Percentiles rank a stretch among this genome's conserved stretches.
phyloP scores from a whole-genome alignment of 2,888 invertebrate genomes.

The Xanthia togata region DNA sequence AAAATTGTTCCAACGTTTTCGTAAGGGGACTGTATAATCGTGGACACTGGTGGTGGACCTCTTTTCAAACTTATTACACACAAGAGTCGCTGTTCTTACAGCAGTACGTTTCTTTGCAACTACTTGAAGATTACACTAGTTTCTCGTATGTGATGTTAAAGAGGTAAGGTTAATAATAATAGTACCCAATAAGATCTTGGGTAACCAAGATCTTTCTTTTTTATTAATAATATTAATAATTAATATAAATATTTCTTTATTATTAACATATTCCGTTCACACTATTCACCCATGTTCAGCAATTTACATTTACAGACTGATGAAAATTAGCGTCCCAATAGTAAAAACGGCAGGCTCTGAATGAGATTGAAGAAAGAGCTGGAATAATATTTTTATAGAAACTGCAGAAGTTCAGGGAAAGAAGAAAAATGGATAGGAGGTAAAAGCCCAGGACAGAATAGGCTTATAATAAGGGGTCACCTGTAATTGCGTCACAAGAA shows the following conservation, averaged over 20 bases:
- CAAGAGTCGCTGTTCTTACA: not conserved
- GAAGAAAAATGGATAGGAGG: not conserved
- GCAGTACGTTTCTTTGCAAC: not conserved
- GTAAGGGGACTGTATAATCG: not conserved
- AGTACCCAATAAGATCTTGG: not conserved
- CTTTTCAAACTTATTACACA: too few relatives aligned
- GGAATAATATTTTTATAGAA: not conserved
- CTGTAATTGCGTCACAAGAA: not conserved
- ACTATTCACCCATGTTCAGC: not conserved
- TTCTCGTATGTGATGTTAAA: not conserved
- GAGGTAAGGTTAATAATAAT: not conserved
- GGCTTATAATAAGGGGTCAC: not conserved
- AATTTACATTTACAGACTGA: not conserved
- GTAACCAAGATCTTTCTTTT: too few relatives aligned
- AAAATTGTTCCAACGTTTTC: not conserved
- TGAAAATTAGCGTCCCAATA: not conserved
- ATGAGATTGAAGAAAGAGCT: not conserved
- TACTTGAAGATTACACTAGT: conserved; percentile 10
- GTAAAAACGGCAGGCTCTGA: not conserved
- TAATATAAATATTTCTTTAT: too few relatives aligned
- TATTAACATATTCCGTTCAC: not conserved
- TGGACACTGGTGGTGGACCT: too few relatives aligned
- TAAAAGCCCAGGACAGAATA: too few relatives aligned
- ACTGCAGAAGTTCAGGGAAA: not conserved
- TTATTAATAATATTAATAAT: too few relatives aligned